Evolutionary conservation across 2,113 vertebrate genomes (phyloP), one percentile per base, ranked within the genome.

Genomic region (Rhea pennata): DNA sequence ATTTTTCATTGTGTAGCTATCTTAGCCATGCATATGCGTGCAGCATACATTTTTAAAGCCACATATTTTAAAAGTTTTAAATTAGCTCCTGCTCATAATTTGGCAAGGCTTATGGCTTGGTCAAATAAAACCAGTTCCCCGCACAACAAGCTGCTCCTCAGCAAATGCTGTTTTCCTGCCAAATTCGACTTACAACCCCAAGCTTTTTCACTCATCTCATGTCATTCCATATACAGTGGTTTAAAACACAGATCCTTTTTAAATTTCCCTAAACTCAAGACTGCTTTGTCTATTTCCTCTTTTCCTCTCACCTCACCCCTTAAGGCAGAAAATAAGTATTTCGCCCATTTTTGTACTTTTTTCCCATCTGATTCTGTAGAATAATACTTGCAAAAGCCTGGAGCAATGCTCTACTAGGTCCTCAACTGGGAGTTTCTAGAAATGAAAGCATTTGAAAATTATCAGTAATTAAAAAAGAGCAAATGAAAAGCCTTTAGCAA

Each of bases 151-250:
- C 51, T 81, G 90, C 79, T 87, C 92, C 83, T 87, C 76, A 92
- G 77, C 9, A 92, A 89, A 73, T 15, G 48, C 15, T 70, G 23
- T 62, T 92, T 90, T 23, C 50, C 50, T 90, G 94, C 78, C 88
- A 94, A 94, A 90, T 88, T 90, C 85, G 27, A 39, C 31, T 93
- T 61, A 88, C 12, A 91, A 42, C 50, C 56, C 54, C 69, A 86
- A 93, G 90, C 13, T 17, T 90, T 96, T 96, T 92, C 83, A 95
- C 51, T 80, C 70, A 71, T 81, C 50, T 95, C 39, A 10, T 53
- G n/a, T 62, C n/a, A 92, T 93, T 90, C 91, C 69, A 77, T 54
- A 74, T 10, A 61, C 39, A 93, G 22, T 19, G 87, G 48, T 59
- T 86, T 83, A 90, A 84, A 96, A 84, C 44, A 56, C 19, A 10